Conservation (phyloP, 2,888 invertebrate genomes). For the Sarcophaga variegata region DNA sequence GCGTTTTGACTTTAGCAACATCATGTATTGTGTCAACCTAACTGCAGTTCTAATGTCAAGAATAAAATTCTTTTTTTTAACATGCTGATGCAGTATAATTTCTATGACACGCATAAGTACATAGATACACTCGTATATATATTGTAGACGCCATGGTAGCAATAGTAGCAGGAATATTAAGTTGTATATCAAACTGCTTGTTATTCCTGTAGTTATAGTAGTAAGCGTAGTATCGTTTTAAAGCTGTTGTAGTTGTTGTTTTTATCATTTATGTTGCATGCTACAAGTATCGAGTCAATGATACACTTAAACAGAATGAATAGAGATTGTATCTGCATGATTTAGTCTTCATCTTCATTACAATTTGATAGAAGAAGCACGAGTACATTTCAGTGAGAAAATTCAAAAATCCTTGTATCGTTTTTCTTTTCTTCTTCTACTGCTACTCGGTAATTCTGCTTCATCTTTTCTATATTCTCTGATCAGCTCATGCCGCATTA, state of each 20-base stretch:
- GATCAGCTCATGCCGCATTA: too few species aligned
- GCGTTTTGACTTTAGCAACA: too few species aligned
- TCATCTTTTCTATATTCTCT: too few species aligned
- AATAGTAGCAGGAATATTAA: slow-evolving; percentile 21
- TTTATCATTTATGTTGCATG: too few species aligned
- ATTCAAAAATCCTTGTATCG: too few species aligned
- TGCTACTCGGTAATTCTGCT: too few species aligned
- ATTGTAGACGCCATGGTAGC: background rate
- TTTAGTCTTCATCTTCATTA: too few species aligned
- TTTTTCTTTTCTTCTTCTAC: too few species aligned
- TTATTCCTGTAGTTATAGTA: background rate
- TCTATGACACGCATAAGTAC: background rate
- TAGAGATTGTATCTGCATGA: background rate
- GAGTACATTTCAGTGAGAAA: too few species aligned
- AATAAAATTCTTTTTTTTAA: background rate
- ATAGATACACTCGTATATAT: background rate
- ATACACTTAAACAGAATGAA: background rate
- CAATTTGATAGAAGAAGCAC: too few species aligned
- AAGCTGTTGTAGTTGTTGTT: background rate
- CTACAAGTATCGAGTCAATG: slow-evolving; percentile 20
- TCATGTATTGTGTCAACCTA: background rate
- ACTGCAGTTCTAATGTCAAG: slow-evolving; percentile 19
- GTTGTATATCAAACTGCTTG: slow-evolving; percentile 25
- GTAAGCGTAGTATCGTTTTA: too few species aligned
- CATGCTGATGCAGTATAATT: slow-evolving; percentile 27